A percentile compares a stretch with the other conserved stretches of the same genome.
Conservation (phyloP, 92 coral and sea anemone species). For the Siderastrea radians region DNA sequence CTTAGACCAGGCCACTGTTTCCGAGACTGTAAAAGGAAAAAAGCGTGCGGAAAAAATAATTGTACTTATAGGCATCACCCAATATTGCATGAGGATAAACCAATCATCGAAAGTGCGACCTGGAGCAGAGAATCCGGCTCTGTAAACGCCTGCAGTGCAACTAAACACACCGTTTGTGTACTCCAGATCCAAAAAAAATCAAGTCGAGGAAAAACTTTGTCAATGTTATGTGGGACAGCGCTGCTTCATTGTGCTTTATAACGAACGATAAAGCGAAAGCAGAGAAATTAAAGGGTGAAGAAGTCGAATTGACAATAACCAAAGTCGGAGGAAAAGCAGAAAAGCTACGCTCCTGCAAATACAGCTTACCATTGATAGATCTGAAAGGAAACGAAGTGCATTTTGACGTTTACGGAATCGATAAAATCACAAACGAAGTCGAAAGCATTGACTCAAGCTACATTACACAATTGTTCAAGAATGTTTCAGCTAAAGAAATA, state of each 20-base stretch:
- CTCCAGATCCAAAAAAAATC: conserved; percentile 51
- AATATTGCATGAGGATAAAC: no score
- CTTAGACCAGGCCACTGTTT: no score
- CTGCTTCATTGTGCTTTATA: conserved; percentile 54
- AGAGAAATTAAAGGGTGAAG: conserved; percentile 44
- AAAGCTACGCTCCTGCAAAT: conserved; percentile 34
- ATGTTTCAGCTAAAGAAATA: conserved; percentile 46
- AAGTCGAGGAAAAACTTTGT: conserved; percentile 36
- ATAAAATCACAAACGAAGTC: conserved; percentile 64
- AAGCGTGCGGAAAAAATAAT: no score
- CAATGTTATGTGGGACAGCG: conserved; percentile 64
- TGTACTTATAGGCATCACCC: no score
- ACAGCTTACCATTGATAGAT: conserved; percentile 65
- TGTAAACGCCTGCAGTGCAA: no score
- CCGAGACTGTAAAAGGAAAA: no score
- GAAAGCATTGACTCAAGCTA: conserved; percentile 25
- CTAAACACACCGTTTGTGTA: conserved; percentile 6
- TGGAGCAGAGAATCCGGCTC: no score
- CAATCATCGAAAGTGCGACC: no score
- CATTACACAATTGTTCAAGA: conserved; percentile 43
- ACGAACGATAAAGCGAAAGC: conserved; percentile 55
- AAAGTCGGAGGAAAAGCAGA: conserved; percentile 61
- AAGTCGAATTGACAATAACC: conserved; percentile 22
- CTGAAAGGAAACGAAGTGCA: conserved; percentile 35
- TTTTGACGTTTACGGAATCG: conserved; percentile 67